phyloP scores from a whole-genome alignment of 2,113 vertebrate genomes.

The Prolemur simus region DNA sequence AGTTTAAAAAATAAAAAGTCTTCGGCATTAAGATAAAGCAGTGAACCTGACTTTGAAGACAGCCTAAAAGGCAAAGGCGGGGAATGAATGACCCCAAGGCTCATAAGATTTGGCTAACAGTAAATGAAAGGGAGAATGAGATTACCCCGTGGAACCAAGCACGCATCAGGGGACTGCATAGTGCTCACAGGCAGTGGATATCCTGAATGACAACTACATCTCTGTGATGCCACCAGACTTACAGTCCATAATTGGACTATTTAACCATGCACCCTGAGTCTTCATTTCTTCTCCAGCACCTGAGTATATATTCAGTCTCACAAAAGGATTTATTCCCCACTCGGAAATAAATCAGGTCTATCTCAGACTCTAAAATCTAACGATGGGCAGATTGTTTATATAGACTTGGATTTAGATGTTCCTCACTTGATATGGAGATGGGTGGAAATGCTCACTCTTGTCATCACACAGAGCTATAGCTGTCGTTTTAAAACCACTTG shows the following conservation, averaged over 20 bases:
- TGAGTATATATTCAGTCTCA: neutral
- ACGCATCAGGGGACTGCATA: accelerated
- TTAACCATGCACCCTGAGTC: neutral
- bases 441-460: neutral
- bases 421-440: neutral
- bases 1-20: neutral
- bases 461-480: neutral
- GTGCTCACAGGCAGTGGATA: neutral
- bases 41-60: neutral
- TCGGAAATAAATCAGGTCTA: neutral
- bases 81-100: neutral
- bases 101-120: neutral
- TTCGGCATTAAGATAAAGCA: neutral
- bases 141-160: neutral
- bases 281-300: neutral
- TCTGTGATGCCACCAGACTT: neutral
- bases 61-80: neutral
- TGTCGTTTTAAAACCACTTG: neutral
- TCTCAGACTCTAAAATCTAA: neutral
- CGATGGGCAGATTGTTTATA: neutral
- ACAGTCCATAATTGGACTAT: neutral
- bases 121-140: neutral
- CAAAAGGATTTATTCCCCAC: neutral
- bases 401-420: neutral
- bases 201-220: neutral